These are phyloP conservation scores for Pseudois nayaur DNA, from an alignment of 2,113 vertebrate genomes.

Conservation along the genomic window DNA sequence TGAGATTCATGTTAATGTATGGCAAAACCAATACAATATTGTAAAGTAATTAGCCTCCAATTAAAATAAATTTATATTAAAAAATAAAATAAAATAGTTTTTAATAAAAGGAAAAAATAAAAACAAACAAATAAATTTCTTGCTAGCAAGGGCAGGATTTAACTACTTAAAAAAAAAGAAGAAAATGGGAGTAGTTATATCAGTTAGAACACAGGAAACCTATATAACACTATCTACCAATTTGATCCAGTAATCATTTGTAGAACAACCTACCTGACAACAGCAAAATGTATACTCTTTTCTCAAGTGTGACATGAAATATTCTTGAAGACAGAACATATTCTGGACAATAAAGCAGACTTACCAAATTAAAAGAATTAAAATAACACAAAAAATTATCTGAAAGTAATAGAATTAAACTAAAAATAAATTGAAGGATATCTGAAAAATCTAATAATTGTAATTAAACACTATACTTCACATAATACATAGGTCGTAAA, in stretches of 20 bases:
- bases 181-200: not conserved
- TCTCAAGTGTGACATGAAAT: not conserved
- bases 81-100: too few relatives aligned
- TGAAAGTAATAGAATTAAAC: not conserved
- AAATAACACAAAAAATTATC: not conserved
- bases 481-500: not conserved
- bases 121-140: too few relatives aligned
- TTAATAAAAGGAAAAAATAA: too few relatives aligned
- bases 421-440: not conserved
- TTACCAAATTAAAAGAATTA: not conserved
- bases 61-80: too few relatives aligned
- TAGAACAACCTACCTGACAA: not conserved
- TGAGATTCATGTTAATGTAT: too few relatives aligned
- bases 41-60: too few relatives aligned
- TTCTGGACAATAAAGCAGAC: not conserved
- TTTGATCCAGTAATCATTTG: not conserved
- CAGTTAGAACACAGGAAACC: not conserved
- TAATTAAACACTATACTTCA: not conserved
- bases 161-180: too few relatives aligned
- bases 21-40: too few relatives aligned
- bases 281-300: not conserved
- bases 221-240: not conserved
- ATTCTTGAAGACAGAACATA: not conserved
- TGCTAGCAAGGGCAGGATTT: too few relatives aligned
- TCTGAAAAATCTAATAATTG: not conserved